Percentiles rank a stretch among this genome's conserved stretches.
Conservation (phyloP, 2,888 invertebrate species). For the Halocaridina rubra region DNA sequence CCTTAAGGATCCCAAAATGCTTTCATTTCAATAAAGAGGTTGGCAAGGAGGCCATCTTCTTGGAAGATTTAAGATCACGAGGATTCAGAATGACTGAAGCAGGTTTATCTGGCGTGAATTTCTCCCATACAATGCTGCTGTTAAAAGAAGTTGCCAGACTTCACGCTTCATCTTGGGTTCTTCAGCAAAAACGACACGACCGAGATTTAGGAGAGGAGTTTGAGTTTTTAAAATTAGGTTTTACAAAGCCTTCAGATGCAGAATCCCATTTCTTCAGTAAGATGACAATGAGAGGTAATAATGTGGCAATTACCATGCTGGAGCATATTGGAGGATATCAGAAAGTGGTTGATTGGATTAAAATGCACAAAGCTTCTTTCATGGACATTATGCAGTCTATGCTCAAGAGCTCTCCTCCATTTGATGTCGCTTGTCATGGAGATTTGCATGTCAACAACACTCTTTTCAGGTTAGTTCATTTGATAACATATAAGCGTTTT, state of each 20-base stretch:
- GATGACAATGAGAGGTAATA: background rate
- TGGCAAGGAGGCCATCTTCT: too few relatives aligned
- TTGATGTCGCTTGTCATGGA: constrained; percentile 41
- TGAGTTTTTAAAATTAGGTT: background rate
- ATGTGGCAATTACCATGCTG: background rate
- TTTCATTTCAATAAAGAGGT: background rate
- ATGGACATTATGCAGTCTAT: background rate
- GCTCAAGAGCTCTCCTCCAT: constrained; percentile 17
- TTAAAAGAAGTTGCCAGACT: constrained; percentile 49
- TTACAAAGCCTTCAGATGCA: background rate
- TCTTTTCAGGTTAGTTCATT: constrained; percentile 54
- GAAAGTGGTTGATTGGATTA: background rate
- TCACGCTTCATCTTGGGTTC: constrained; percentile 43
- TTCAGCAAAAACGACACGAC: background rate
- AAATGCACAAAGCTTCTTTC: background rate
- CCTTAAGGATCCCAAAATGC: constrained; percentile 14
- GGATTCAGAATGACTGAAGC: too few relatives aligned
- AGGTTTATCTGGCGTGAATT: constrained; percentile 39
- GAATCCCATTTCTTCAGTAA: background rate
- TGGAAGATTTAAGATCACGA: too few relatives aligned
- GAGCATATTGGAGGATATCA: background rate
- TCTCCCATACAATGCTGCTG: constrained; percentile 30
- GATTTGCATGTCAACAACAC: constrained; percentile 49
- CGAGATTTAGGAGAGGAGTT: background rate
- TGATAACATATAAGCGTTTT: too few relatives aligned